A percentile compares a stretch with the other conserved stretches of the same genome.
These are phyloP conservation scores for Alentia gelatinosa DNA, from an alignment of 2,888 invertebrate species.

Conservation along the genomic window DNA sequence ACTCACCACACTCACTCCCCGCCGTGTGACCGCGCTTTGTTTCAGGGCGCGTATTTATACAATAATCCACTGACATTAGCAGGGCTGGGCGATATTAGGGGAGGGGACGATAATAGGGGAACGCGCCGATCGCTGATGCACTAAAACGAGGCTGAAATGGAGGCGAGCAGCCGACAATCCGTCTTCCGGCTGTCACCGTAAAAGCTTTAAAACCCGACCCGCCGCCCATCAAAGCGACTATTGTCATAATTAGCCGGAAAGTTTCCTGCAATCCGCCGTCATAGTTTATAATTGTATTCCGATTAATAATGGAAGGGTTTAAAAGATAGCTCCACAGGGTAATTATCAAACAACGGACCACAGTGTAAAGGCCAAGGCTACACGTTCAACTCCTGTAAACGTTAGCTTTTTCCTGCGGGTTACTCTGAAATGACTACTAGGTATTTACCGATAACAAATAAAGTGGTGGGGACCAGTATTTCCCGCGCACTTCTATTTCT, in stretches of 20 bases:
- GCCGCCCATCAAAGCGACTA: background rate
- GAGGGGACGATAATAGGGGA: background rate
- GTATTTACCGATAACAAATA: no score
- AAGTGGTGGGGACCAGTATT: background rate
- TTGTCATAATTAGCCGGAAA: background rate
- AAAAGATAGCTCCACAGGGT: background rate
- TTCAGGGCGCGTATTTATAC: background rate
- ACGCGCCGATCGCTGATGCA: background rate
- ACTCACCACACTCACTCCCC: no score
- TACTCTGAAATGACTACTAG: background rate
- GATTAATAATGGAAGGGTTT: background rate
- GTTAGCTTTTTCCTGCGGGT: background rate
- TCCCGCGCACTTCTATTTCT: background rate
- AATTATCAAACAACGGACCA: background rate
- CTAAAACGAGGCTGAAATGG: background rate
- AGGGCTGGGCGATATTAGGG: background rate
- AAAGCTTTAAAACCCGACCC: background rate
- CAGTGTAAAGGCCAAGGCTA: background rate
- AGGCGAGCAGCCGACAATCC: slow-evolving; percentile 10
- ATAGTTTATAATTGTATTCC: background rate
- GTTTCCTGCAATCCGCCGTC: background rate
- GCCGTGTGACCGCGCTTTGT: background rate
- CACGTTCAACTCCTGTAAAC: background rate
- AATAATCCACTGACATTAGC: background rate
- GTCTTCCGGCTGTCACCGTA: background rate